phyloP scores from a whole-genome alignment of 1,140 invertebrate species.

The Calephelis virginiensis region DNA sequence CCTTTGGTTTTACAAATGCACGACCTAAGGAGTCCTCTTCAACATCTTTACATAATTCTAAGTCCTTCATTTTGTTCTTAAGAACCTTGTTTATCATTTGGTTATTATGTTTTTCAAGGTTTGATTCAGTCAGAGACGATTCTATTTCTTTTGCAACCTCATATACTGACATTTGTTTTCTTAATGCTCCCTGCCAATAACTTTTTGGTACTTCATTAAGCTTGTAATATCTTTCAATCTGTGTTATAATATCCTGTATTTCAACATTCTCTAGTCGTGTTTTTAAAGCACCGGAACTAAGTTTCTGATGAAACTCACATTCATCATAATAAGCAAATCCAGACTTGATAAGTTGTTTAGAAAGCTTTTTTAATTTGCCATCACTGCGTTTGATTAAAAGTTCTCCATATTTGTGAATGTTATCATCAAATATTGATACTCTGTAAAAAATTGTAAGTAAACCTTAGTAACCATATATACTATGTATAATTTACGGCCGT shows the following conservation, averaged over 20 bases:
- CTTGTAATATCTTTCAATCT: conserved; percentile 36
- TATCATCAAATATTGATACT: conserved; percentile 59
- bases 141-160: conserved; percentile 36
- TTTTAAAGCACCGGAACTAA: conserved; percentile 40
- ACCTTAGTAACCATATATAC: not conserved
- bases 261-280: conserved; percentile 36
- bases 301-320: conserved; percentile 40
- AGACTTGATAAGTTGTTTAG: conserved; percentile 38
- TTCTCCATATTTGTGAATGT: conserved; percentile 67
- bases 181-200: conserved; percentile 34
- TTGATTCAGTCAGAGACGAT: conserved; percentile 33
- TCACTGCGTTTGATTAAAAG: conserved; percentile 39
- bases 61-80: conserved; percentile 43
- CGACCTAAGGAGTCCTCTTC: conserved; percentile 48
- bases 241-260: conserved; percentile 37
- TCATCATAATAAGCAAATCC: conserved; percentile 41
- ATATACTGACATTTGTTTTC: conserved; percentile 42
- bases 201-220: conserved; percentile 27
- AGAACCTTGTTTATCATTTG: conserved; percentile 30
- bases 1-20: conserved; percentile 27
- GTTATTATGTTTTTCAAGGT: conserved; percentile 43
- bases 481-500: no score
- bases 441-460: conserved; percentile 35
- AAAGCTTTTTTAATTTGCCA: conserved; percentile 36
- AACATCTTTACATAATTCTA: conserved; percentile 51